Percentiles rank a stretch among this genome's conserved stretches.
Evolutionary conservation across 1,140 invertebrate species (phyloP).

Genomic region (Ctenoplectra terminalis): DNA sequence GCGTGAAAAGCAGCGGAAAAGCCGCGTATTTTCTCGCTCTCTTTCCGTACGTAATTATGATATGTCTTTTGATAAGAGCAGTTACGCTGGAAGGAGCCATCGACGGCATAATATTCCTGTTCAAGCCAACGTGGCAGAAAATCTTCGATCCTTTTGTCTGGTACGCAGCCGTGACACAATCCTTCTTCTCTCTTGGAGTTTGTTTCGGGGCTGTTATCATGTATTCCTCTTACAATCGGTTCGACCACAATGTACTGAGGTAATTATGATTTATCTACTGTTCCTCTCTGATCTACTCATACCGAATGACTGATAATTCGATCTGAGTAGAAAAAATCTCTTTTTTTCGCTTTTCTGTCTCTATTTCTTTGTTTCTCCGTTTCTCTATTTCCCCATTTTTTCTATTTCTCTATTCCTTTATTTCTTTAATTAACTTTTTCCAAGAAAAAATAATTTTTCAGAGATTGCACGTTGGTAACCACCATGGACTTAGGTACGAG

Average conservation of each 20-base stretch:
- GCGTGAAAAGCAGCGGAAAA: constrained; percentile 90
- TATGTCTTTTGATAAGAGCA: constrained; percentile 89
- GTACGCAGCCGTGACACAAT: constrained; percentile 90
- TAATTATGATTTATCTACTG: constrained; percentile 72
- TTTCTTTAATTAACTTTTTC: background rate
- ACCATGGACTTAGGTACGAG: constrained; percentile 90
- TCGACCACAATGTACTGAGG: constrained; percentile 92
- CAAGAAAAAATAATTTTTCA: constrained; percentile 61
- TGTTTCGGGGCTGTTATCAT: constrained; percentile 90
- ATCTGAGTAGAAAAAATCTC: too few relatives aligned
- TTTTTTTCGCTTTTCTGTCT: too few relatives aligned
- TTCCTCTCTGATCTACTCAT: background rate
- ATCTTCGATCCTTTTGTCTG: constrained; percentile 86
- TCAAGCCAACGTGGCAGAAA: constrained; percentile 86
- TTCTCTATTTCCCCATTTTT: too few relatives aligned
- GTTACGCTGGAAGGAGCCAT: constrained; percentile 89
- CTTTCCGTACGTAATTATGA: constrained; percentile 92
- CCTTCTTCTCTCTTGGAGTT: constrained; percentile 90
- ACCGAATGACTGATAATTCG: too few relatives aligned
- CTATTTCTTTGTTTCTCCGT: too few relatives aligned
- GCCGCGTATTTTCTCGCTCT: constrained; percentile 92
- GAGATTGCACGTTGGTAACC: constrained; percentile 88
- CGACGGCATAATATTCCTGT: constrained; percentile 89
- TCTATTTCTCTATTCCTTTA: too few relatives aligned
- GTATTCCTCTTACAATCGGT: constrained; percentile 92